These are phyloP conservation scores for Polypterus senegalus DNA, from an alignment of 2,113 vertebrate genomes.

Conservation along the genomic window DNA sequence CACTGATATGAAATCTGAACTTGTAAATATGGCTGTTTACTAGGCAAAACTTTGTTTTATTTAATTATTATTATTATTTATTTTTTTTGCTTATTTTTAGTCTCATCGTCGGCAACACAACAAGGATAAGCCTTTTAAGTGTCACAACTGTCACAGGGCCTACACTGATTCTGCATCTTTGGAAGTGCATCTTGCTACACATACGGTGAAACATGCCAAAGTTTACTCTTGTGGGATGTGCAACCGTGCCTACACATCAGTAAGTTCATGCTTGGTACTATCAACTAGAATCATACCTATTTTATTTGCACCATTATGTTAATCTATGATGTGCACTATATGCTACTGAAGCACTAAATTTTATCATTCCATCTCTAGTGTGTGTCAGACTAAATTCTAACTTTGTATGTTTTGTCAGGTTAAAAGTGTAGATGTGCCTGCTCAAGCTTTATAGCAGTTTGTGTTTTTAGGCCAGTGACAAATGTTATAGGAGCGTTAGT, in stretches of 20 bases:
- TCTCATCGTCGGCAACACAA: slow-evolving; percentile 97
- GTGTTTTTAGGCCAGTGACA: too few species aligned
- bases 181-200: slow-evolving; percentile 88
- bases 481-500: too few species aligned
- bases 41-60: background rate
- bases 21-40: background rate
- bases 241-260: slow-evolving; percentile 93
- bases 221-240: slow-evolving; percentile 94
- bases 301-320: too few species aligned
- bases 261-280: slow-evolving; percentile 39
- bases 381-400: too few species aligned
- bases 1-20: too few species aligned
- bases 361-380: too few species aligned
- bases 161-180: slow-evolving; percentile 81
- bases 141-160: slow-evolving; percentile 92
- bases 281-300: too few species aligned
- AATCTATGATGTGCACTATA: too few species aligned
- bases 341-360: too few species aligned
- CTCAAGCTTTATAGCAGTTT: too few species aligned
- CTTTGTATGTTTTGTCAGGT: too few species aligned
- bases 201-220: slow-evolving; percentile 94
- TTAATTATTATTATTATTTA: background rate
- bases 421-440: too few species aligned
- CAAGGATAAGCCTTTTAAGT: slow-evolving; percentile 98
- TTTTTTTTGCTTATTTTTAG: slow-evolving; percentile 35